These are phyloP conservation scores for Papilio gigon DNA, from an alignment of 2,888 invertebrate genomes.

Conservation along the genomic window DNA sequence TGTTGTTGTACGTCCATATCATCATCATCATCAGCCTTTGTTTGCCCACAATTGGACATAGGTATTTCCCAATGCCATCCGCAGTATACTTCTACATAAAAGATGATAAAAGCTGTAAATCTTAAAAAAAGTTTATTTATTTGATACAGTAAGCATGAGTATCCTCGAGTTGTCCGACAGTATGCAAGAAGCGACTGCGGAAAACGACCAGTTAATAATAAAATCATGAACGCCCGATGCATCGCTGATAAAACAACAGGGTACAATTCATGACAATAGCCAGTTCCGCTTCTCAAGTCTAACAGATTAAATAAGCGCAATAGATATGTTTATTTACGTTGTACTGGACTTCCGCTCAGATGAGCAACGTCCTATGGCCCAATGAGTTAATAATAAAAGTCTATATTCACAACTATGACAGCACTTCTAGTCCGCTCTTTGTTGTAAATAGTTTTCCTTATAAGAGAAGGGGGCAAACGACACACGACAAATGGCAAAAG, in stretches of 20 bases:
- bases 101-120: neutral
- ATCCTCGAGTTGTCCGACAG: constrained; percentile 30
- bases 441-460: neutral
- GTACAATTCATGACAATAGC: constrained; percentile 54
- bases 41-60: too few species aligned
- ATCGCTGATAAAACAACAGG: constrained; percentile 55
- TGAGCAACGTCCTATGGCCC: neutral
- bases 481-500: too few species aligned
- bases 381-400: neutral
- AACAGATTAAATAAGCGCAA: constrained; percentile 45
- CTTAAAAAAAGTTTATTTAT: neutral
- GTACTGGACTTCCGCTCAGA: constrained; percentile 40
- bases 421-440: neutral
- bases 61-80: too few species aligned
- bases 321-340: constrained; percentile 46
- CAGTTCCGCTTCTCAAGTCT: constrained; percentile 60
- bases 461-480: neutral
- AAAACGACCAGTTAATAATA: constrained; percentile 50
- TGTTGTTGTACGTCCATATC: too few species aligned
- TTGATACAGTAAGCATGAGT: neutral
- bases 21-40: too few species aligned
- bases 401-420: neutral
- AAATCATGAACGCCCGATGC: constrained; percentile 49
- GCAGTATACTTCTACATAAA: too few species aligned
- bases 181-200: constrained; percentile 52